A percentile compares a stretch with the other conserved stretches of the same genome.
These are phyloP conservation scores for Rhabdophis nuchalis DNA, from an alignment of 2,797 vertebrate species.

Conservation along the genomic window DNA sequence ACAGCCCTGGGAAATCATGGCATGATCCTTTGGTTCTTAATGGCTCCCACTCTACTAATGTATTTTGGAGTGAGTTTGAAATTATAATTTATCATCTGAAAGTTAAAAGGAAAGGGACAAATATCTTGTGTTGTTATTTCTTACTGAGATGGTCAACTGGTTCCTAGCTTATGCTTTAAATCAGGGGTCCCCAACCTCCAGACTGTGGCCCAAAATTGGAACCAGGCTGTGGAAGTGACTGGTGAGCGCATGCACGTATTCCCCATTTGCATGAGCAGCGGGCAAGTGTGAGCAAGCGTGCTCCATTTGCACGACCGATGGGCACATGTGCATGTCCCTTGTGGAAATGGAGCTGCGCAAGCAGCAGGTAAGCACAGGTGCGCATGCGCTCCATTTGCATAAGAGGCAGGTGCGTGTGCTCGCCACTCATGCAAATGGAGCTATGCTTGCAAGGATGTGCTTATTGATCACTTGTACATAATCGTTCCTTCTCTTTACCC, in stretches of 20 bases:
- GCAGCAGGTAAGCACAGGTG: not conserved
- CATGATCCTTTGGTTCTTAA: not conserved
- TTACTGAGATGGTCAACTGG: not conserved
- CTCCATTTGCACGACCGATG: not conserved
- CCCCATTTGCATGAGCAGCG: not conserved
- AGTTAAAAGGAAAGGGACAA: not conserved
- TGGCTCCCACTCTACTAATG: not conserved
- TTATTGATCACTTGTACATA: not conserved
- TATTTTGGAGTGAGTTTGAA: not conserved
- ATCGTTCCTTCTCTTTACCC: fast-evolving
- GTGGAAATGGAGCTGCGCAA: not conserved
- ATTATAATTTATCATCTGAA: not conserved
- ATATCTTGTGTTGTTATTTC: not conserved
- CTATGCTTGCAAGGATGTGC: no score
- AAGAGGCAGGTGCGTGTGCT: not conserved
- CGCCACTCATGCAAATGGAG: no score
- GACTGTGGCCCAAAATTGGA: not conserved
- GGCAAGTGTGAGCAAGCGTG: not conserved
- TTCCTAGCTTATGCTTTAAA: not conserved
- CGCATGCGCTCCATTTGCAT: no score
- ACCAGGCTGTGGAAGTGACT: not conserved
- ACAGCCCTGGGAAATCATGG: not conserved
- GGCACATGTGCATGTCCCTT: no score
- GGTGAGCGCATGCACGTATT: not conserved
- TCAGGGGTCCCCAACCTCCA: not conserved